phyloP scores from a whole-genome alignment of 2,797 vertebrate species.

The Neosilurus mollespiculum region DNA sequence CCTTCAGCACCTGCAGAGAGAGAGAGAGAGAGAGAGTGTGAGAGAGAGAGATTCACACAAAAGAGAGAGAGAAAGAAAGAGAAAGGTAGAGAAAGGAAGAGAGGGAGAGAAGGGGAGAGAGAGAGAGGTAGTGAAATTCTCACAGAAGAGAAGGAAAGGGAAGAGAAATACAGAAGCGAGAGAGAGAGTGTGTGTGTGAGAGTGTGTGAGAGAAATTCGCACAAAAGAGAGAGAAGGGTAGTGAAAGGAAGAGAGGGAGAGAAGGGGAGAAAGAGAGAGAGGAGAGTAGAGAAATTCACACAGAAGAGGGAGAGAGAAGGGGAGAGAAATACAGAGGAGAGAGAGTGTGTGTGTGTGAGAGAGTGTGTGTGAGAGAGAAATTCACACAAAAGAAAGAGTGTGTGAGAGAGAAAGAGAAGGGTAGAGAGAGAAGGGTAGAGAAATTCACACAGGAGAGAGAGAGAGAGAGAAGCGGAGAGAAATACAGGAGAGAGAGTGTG shows the following conservation, averaged over 20 bases:
- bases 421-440: conserved; percentile 1
- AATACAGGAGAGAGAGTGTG: too few species aligned
- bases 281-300: not conserved
- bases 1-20: conserved; percentile 88
- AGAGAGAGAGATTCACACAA: not conserved
- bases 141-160: conserved; percentile 6
- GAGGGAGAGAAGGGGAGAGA: not conserved
- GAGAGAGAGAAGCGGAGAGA: conserved; percentile 11
- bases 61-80: not conserved
- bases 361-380: not conserved
- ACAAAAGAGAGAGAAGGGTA: conserved; percentile 5
- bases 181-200: not conserved
- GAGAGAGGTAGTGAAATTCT: not conserved
- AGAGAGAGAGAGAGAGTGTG: not conserved
- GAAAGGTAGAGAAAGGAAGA: not conserved
- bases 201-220: conserved; percentile 1
- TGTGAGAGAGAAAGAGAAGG: too few species aligned
- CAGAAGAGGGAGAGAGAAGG: not conserved
- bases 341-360: not conserved
- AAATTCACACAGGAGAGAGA: not conserved
- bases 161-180: not conserved
- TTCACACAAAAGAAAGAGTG: not conserved
- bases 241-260: not conserved
- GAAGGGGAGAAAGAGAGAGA: conserved; percentile 13
- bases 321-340: not conserved